Conservation (phyloP, 2,888 invertebrate species). For the Ariolimax columbianus region DNA sequence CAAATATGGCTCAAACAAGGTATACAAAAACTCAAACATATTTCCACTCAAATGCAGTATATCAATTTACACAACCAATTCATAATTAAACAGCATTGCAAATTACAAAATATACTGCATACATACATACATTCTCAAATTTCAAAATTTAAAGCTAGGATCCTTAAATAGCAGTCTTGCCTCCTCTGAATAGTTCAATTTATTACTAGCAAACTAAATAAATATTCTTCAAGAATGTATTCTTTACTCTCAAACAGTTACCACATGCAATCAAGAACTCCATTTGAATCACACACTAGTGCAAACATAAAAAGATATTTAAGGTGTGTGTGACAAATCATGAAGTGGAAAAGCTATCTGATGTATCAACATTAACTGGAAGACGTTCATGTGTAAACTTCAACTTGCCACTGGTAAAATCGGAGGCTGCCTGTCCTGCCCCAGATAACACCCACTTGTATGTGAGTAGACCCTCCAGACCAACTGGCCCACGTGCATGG, state of each 20-base stretch:
- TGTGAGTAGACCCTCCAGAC: conserved; percentile 97
- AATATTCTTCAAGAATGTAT: neutral
- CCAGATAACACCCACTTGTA: conserved; percentile 98
- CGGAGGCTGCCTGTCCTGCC: conserved; percentile 92
- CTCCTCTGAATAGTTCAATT: neutral
- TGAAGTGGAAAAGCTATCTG: conserved; percentile 7
- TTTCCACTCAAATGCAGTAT: conserved; percentile 1
- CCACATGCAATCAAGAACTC: neutral
- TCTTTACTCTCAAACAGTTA: neutral
- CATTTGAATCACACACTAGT: neutral
- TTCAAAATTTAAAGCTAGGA: neutral
- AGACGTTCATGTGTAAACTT: conserved; percentile 77
- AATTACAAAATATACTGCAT: neutral
- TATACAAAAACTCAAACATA: neutral
- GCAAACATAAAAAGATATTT: neutral
- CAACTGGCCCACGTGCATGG: conserved; percentile 97
- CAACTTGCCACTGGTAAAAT: conserved; percentile 83
- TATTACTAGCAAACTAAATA: neutral
- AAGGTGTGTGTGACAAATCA: neutral
- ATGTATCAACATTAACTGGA: conserved; percentile 52
- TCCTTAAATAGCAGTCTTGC: neutral
- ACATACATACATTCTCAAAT: neutral
- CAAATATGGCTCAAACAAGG: neutral
- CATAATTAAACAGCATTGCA: neutral
- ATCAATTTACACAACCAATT: neutral